Conservation (phyloP, 2,113 vertebrate species). For the Oplegnathus fasciatus region DNA sequence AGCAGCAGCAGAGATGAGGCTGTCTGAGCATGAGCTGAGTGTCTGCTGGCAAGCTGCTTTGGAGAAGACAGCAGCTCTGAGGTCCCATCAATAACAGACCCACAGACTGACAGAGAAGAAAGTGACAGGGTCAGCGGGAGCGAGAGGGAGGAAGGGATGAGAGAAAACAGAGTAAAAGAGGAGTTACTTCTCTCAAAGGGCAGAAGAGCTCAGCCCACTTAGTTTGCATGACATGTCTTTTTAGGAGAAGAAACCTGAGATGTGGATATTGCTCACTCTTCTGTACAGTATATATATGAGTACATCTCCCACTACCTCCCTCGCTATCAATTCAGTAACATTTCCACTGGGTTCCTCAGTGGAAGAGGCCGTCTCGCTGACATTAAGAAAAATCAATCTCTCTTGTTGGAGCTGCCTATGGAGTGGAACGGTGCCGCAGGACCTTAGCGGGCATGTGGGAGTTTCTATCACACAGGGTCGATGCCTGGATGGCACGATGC, state of each 20-base stretch:
- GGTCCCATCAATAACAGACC: constrained; percentile 70
- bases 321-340: constrained; percentile 65
- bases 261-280: constrained; percentile 20
- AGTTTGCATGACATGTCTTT: constrained; percentile 61
- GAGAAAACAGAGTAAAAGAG: constrained; percentile 38
- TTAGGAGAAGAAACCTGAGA: constrained; percentile 30
- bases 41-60: constrained; percentile 63
- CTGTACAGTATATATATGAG: constrained; percentile 28
- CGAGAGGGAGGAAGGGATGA: constrained; percentile 16
- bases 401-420: constrained; percentile 27
- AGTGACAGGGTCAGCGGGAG: constrained; percentile 59
- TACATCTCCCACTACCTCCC: constrained; percentile 39
- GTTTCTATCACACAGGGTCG: constrained; percentile 67
- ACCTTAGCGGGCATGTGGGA: constrained; percentile 68
- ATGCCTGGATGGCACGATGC: constrained; percentile 70
- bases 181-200: constrained; percentile 45
- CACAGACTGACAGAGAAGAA: constrained; percentile 58
- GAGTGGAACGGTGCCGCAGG: constrained; percentile 50
- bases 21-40: constrained; percentile 60
- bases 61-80: constrained; percentile 66
- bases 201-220: constrained; percentile 41
- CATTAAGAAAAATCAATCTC: constrained; percentile 80
- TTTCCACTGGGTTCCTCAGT: constrained; percentile 62
- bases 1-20: constrained; percentile 45
- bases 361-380: constrained; percentile 61